These are phyloP conservation scores for Python bivittatus DNA, from an alignment of 2,113 vertebrate genomes.

Conservation along the genomic window DNA sequence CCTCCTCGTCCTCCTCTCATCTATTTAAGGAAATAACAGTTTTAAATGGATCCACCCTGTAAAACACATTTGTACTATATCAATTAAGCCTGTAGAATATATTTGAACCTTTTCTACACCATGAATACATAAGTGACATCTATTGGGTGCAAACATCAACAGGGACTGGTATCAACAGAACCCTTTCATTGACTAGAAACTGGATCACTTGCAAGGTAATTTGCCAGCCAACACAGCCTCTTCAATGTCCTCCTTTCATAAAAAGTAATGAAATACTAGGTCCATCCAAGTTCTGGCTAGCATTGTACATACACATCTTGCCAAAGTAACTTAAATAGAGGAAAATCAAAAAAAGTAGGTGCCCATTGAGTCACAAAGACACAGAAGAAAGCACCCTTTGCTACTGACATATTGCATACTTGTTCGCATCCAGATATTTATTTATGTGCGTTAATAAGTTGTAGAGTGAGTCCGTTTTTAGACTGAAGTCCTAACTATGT, in stretches of 20 bases:
- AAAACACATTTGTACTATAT: not conserved
- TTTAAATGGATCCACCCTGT: not conserved
- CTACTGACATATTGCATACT: not conserved
- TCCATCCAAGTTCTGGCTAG: slow-evolving; percentile 10
- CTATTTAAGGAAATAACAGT: not conserved
- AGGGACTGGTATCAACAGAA: slow-evolving; percentile 18
- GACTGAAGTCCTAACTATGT: not conserved
- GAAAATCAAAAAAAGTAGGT: slow-evolving; percentile 1
- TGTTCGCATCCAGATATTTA: not conserved
- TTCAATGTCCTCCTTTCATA: not conserved
- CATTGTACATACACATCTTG: not conserved
- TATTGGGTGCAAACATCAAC: not conserved
- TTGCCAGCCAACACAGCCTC: not conserved
- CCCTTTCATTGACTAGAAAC: not conserved
- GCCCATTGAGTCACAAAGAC: slow-evolving; percentile 3
- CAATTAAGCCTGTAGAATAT: not conserved
- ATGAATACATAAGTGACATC: not conserved
- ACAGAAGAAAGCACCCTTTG: not conserved
- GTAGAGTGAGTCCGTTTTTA: not conserved
- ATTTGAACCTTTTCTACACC: not conserved
- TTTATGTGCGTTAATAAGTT: not conserved
- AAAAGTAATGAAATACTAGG: not conserved
- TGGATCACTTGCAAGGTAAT: not conserved
- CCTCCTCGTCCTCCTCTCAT: not conserved
- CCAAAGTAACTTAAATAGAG: slow-evolving; percentile 10